Conservation (phyloP, 1,140 invertebrate genomes). For the Procambarus virginalis region DNA sequence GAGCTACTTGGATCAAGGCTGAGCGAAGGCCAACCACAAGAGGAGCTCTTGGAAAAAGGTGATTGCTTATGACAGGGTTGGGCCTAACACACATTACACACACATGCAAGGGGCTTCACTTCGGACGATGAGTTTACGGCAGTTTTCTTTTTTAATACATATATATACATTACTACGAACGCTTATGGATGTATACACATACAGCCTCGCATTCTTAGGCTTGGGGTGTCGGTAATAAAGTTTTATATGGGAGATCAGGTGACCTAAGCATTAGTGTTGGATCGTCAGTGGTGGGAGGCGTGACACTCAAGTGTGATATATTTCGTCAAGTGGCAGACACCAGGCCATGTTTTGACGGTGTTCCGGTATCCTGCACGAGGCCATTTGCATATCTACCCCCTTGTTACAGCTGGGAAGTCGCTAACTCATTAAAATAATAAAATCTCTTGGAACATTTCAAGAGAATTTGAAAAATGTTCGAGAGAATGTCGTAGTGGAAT, state of each 20-base stretch:
- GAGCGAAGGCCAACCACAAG: conserved; percentile 12
- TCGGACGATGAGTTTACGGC: conserved; percentile 52
- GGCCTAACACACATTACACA: conserved; percentile 64
- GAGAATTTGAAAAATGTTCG: no score
- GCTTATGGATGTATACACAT: not conserved
- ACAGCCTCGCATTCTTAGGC: not conserved
- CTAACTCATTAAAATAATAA: not conserved
- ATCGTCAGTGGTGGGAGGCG: not conserved
- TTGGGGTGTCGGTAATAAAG: not conserved
- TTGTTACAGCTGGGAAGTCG: conserved; percentile 22
- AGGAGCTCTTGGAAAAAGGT: conserved; percentile 54
- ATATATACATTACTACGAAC: not conserved
- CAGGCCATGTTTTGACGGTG: conserved; percentile 23
- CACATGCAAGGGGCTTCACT: conserved; percentile 60
- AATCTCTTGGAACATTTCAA: not conserved
- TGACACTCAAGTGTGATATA: not conserved
- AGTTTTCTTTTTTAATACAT: conserved; percentile 3
- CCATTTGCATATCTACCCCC: conserved; percentile 20
- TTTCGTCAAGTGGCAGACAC: not conserved
- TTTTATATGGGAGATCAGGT: conserved; percentile 12
- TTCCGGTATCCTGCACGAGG: conserved; percentile 19
- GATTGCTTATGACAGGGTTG: conserved; percentile 64
- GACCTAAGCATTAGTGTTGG: not conserved
- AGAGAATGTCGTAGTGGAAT: no score
- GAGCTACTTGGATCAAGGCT: not conserved